phyloP scores from a whole-genome alignment of 2,888 invertebrate genomes.

The Caenorhabditis zanzibari region DNA sequence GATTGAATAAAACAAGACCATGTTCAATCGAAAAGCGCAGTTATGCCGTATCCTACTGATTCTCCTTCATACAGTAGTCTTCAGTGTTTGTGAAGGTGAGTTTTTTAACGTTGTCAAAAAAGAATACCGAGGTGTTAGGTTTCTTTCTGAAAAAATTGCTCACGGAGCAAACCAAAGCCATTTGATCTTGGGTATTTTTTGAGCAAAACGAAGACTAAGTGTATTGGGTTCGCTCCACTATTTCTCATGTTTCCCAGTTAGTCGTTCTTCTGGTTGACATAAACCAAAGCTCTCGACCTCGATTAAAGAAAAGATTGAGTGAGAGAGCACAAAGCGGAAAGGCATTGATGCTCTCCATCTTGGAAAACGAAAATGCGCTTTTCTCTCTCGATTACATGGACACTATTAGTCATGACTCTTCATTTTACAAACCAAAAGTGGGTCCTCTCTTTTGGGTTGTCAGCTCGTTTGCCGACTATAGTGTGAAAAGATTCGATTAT shows the following conservation, averaged over 20 bases:
- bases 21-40: slow-evolving; percentile 58
- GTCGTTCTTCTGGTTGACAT: slow-evolving; percentile 21
- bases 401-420: slow-evolving; percentile 49
- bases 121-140: slow-evolving; percentile 20
- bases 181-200: slow-evolving; percentile 8
- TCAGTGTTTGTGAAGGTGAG: slow-evolving; percentile 43
- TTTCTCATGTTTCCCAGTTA: slow-evolving; percentile 32
- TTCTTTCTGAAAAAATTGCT: slow-evolving; percentile 21
- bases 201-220: slow-evolving; percentile 8
- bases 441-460: slow-evolving; percentile 46
- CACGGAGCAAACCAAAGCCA: slow-evolving; percentile 1
- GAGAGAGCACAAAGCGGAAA: slow-evolving; percentile 31
- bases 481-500: slow-evolving; percentile 65
- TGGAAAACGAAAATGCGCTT: slow-evolving; percentile 30
- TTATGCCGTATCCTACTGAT: slow-evolving; percentile 48
- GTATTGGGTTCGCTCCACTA: slow-evolving; percentile 16
- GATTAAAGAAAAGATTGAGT: slow-evolving; percentile 53
- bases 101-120: slow-evolving; percentile 11
- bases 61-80: slow-evolving; percentile 17
- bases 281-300: slow-evolving; percentile 9
- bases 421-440: slow-evolving; percentile 52
- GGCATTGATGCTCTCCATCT: slow-evolving; percentile 44
- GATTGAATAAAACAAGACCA: slow-evolving; percentile 63
- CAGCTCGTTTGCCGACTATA: slow-evolving; percentile 65
- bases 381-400: neutral